phyloP scores from a whole-genome alignment of 1,140 invertebrate genomes.

The Brachionus sp. region DNA sequence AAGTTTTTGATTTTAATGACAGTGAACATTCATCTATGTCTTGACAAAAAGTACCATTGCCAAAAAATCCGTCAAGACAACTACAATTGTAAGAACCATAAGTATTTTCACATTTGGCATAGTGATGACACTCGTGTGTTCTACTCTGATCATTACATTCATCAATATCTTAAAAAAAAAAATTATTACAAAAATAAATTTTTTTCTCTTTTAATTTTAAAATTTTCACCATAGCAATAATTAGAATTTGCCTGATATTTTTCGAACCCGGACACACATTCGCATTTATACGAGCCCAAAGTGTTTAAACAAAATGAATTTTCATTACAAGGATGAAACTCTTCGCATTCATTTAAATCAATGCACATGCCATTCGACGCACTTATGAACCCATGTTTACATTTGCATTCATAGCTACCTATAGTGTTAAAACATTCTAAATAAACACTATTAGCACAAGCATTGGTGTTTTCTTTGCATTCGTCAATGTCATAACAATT shows the following conservation, averaged over 20 bases:
- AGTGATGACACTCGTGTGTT: conserved; percentile 16
- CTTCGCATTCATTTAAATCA: conserved; percentile 42
- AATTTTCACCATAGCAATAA: conserved; percentile 1
- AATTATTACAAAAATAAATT: neutral
- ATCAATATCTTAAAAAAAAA: conserved; percentile 44
- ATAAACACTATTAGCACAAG: neutral
- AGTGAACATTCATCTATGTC: conserved; percentile 24
- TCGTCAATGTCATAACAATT: conserved; percentile 39
- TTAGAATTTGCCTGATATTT: neutral
- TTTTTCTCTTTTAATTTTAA: neutral
- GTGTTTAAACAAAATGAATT: conserved; percentile 40
- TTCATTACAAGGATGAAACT: conserved; percentile 30
- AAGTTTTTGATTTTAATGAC: neutral
- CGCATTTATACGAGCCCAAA: conserved; percentile 26
- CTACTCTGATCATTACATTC: conserved; percentile 11
- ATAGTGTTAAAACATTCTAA: neutral
- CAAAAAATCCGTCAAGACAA: conserved; percentile 17
- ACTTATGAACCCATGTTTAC: conserved; percentile 1
- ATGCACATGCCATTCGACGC: neutral
- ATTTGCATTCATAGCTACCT: conserved; percentile 33
- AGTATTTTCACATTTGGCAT: conserved; percentile 41
- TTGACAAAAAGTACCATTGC: conserved; percentile 24
- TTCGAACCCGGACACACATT: conserved; percentile 39
- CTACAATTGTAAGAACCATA: conserved; percentile 39
- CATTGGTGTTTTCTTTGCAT: neutral